phyloP scores from a whole-genome alignment of 2,113 vertebrate genomes.

The Synchiropus splendidus region DNA sequence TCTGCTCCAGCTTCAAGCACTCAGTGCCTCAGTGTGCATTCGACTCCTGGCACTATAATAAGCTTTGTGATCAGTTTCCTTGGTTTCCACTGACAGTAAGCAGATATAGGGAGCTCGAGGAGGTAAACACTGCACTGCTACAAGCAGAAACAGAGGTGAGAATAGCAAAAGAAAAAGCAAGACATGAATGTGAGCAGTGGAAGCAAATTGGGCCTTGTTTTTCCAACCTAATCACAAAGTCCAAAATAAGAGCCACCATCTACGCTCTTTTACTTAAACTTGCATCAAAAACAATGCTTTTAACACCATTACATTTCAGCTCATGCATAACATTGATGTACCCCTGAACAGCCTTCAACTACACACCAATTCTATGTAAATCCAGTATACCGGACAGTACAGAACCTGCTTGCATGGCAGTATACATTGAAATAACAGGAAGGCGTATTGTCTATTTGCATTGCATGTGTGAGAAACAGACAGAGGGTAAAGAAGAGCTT shows the following conservation, averaged over 20 bases:
- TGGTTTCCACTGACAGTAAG: conserved; percentile 64
- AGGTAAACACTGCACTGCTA: conserved; percentile 52
- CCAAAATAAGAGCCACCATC: too few species aligned
- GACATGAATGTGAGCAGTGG: conserved; percentile 8
- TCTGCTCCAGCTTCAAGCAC: conserved; percentile 2
- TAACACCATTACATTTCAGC: neutral
- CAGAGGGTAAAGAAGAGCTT: conserved; percentile 22
- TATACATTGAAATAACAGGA: neutral
- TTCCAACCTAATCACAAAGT: too few species aligned
- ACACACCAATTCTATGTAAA: too few species aligned
- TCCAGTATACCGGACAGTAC: neutral
- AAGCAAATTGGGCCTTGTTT: too few species aligned
- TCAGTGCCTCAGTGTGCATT: conserved; percentile 15
- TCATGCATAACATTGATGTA: neutral
- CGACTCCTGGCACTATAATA: conserved; percentile 49
- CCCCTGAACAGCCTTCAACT: too few species aligned
- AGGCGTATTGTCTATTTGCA: neutral
- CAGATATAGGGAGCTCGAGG: conserved; percentile 52
- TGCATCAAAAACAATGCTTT: too few species aligned
- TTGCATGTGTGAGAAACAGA: conserved; percentile 12
- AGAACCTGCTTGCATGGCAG: neutral
- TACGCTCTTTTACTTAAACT: too few species aligned
- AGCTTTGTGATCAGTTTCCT: conserved; percentile 66
- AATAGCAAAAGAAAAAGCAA: conserved; percentile 12
- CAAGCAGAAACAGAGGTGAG: conserved; percentile 27